Conservation (phyloP, 2,113 vertebrate genomes). For the Pseudorasbora parva region DNA sequence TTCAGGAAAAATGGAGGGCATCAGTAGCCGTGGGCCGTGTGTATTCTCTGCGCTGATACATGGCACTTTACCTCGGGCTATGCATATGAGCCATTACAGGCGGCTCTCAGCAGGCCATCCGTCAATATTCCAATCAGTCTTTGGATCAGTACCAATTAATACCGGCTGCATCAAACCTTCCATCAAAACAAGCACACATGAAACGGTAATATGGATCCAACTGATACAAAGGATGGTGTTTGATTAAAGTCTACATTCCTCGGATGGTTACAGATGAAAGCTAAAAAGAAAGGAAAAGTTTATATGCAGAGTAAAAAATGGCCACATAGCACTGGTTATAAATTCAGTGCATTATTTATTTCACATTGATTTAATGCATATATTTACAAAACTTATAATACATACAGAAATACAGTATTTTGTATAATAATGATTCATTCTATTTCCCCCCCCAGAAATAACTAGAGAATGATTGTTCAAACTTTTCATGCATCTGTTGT, state of each 20-base stretch:
- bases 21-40: conserved; percentile 47
- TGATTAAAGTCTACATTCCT: background rate
- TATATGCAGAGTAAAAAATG: background rate
- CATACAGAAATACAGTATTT: no score
- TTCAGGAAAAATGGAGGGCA: conserved; percentile 50
- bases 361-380: background rate
- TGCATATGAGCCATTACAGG: conserved; percentile 47
- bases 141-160: conserved; percentile 42
- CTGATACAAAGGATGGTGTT: conserved; percentile 8
- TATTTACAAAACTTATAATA: background rate
- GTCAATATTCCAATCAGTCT: conserved; percentile 48
- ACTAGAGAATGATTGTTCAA: no score
- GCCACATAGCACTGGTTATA: no score
- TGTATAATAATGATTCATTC: no score
- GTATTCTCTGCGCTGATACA: conserved; percentile 13
- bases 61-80: conserved; percentile 34
- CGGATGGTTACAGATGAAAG: background rate
- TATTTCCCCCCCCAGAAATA: no score
- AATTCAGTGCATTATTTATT: background rate
- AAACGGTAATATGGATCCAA: conserved; percentile 6
- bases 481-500: background rate
- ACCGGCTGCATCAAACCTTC: background rate
- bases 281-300: background rate
- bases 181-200: conserved; percentile 21
- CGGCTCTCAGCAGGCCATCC: conserved; percentile 16